These are phyloP conservation scores for Macrobrachium nipponense DNA, from an alignment of 1,140 invertebrate species.

Conservation along the genomic window DNA sequence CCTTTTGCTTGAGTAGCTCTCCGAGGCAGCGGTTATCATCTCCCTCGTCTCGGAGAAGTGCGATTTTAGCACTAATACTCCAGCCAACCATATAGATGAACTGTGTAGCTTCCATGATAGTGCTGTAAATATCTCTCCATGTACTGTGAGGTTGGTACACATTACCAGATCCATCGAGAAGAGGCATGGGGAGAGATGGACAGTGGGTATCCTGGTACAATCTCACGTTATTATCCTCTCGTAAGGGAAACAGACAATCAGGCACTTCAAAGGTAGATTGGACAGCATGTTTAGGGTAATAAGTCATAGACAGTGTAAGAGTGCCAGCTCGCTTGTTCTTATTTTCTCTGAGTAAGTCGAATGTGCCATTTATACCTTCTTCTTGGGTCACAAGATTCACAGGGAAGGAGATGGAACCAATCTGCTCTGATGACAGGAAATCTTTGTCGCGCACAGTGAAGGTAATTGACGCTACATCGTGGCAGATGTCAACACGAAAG, in stretches of 20 bases:
- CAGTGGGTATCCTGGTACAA: constrained; percentile 65
- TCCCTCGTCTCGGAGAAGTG: constrained; percentile 54
- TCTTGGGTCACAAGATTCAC: constrained; percentile 33
- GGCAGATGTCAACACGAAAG: constrained; percentile 62
- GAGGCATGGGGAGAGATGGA: constrained; percentile 49
- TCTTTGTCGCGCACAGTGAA: constrained; percentile 63
- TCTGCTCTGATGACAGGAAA: constrained; percentile 62
- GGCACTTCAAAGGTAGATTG: constrained; percentile 56
- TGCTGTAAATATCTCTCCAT: constrained; percentile 61
- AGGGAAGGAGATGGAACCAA: constrained; percentile 58
- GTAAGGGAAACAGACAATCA: constrained; percentile 61
- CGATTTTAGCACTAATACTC: constrained; percentile 63
- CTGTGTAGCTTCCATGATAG: constrained; percentile 61
- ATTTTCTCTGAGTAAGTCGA: constrained; percentile 56
- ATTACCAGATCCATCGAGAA: constrained; percentile 27
- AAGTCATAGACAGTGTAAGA: constrained; percentile 49
- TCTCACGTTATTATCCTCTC: constrained; percentile 53
- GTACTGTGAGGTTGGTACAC: constrained; percentile 48
- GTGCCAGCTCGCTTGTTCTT: constrained; percentile 58
- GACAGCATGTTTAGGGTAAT: constrained; percentile 51
- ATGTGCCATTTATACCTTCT: constrained; percentile 47
- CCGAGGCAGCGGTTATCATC: constrained; percentile 60
- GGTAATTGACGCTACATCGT: constrained; percentile 60
- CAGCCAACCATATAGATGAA: constrained; percentile 64
- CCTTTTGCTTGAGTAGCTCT: constrained; percentile 62